A percentile compares a stretch with the other conserved stretches of the same genome.
Conservation (phyloP, 2,888 invertebrate genomes). For the Metacarcinus magister region DNA sequence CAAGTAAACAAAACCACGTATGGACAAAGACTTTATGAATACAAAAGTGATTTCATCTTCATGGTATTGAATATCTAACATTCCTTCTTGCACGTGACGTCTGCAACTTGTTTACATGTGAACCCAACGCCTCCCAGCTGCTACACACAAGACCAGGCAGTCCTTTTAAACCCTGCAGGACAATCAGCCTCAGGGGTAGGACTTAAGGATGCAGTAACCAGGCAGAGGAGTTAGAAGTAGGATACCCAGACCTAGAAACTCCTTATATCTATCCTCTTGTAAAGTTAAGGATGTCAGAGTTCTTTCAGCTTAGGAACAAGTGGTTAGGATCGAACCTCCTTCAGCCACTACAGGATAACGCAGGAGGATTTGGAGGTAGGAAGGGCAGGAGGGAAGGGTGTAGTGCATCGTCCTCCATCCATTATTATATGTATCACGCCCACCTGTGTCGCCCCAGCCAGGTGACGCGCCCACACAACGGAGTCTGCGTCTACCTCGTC, state of each 20-base stretch:
- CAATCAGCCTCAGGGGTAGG: not conserved
- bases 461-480: conserved; percentile 28
- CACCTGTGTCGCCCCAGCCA: conserved; percentile 50
- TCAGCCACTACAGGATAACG: conserved; percentile 56
- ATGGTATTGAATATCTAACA: not conserved
- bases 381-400: conserved; percentile 51
- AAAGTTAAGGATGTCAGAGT: too few species aligned
- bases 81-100: not conserved
- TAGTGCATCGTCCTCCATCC: conserved; percentile 63
- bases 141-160: not conserved
- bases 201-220: not conserved
- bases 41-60: conserved; percentile 1
- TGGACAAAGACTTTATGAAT: not conserved
- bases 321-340: not conserved
- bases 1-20: not conserved
- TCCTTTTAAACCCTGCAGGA: not conserved
- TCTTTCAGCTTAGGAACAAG: too few species aligned
- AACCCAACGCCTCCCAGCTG: not conserved
- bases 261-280: too few species aligned
- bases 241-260: too few species aligned
- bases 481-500: conserved; percentile 53
- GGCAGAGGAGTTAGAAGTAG: too few species aligned
- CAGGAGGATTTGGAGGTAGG: not conserved
- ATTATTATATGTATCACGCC: conserved; percentile 61
- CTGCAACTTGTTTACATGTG: not conserved